Evolutionary conservation across 2,113 vertebrate genomes (phyloP), one percentile per base, ranked within the genome.

Genomic region (Hyperopisus bebe): DNA sequence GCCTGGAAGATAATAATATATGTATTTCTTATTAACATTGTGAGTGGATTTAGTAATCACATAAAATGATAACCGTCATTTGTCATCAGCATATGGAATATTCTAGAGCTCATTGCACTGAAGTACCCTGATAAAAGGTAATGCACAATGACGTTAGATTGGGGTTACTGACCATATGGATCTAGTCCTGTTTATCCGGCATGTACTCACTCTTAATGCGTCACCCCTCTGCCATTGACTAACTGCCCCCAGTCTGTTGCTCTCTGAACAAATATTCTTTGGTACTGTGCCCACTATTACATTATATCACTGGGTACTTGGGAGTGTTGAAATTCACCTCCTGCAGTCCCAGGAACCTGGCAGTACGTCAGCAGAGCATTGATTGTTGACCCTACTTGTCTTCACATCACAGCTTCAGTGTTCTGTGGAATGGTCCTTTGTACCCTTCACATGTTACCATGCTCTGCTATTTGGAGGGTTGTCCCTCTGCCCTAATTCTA

Each of bases 191-290:
- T 44, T 84, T 89, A 83, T 50, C 39, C 50, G 6, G 77, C 11
- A 9, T 89, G 35, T 55, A 10, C 47, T 48, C 66, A 70, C 15
- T 66, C 35, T 53, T 89, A 74, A 89, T 58, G 39, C 39, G 51
- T 85, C 53, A 35, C 7, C 6, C 24, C 24, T 89, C 35, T 82
- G 50, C 24, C 88, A 84, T 62, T 46, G 77, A 46, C 50, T 31
- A 89, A 44, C 70, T 90, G 89, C 48, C 48, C 24, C n/a, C 15
- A 53, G 46, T 83, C 17, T 24, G 47, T 91, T 39, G 48, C 86
- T 88, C 21, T 21, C 86, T 90, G 51, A 58, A 48, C 70, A 91
- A 90, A 90, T 74, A 90, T 55, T 88, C n/a, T 88, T 86, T 77
- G 58, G 77, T 31, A 50, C 83, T 35, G 24, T 24, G 50, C 89